phyloP scores from a whole-genome alignment of 2,113 vertebrate genomes.

The Chamaea fasciata region DNA sequence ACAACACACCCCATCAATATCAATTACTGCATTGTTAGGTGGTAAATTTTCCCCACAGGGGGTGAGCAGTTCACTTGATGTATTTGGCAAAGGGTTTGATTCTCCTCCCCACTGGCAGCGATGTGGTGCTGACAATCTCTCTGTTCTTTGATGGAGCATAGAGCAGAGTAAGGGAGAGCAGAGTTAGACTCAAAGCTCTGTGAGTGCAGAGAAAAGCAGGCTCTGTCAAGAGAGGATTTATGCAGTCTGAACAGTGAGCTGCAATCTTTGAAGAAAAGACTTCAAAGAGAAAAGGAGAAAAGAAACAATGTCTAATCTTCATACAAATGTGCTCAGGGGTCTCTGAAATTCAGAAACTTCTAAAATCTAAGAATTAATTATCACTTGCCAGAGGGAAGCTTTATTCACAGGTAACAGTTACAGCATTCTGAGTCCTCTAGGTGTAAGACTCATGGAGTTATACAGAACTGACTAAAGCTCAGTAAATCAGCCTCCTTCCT shows the following conservation, averaged over 20 bases:
- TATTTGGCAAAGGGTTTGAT: background rate
- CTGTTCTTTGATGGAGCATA: background rate
- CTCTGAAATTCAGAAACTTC: slow-evolving; percentile 64
- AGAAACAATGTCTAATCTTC: slow-evolving; percentile 76
- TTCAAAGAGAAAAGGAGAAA: slow-evolving; percentile 69
- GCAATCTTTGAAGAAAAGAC: slow-evolving; percentile 69
- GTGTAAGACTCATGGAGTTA: slow-evolving; percentile 68
- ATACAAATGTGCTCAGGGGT: slow-evolving; percentile 66
- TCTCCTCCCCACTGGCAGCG: background rate
- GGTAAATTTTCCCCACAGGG: slow-evolving; percentile 17
- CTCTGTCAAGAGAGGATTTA: slow-evolving; percentile 45
- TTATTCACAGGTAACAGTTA: slow-evolving; percentile 67
- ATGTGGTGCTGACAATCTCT: background rate
- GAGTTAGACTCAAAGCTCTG: slow-evolving; percentile 20
- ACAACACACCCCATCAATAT: background rate
- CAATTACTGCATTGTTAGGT: slow-evolving; percentile 26
- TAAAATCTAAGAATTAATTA: slow-evolving; percentile 79
- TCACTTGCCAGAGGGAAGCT: slow-evolving; percentile 67
- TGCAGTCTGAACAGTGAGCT: slow-evolving; percentile 41
- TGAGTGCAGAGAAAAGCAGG: slow-evolving; percentile 6
- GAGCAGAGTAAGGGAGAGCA: background rate
- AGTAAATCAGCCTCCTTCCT: slow-evolving; percentile 41
- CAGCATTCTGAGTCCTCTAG: slow-evolving; percentile 51
- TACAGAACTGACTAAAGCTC: slow-evolving; percentile 57
- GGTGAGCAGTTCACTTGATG: background rate